Evolutionary conservation across 1,140 invertebrate species (phyloP), one percentile per base, ranked within the genome.

Genomic region (Macrosteles quadrilineatus): DNA sequence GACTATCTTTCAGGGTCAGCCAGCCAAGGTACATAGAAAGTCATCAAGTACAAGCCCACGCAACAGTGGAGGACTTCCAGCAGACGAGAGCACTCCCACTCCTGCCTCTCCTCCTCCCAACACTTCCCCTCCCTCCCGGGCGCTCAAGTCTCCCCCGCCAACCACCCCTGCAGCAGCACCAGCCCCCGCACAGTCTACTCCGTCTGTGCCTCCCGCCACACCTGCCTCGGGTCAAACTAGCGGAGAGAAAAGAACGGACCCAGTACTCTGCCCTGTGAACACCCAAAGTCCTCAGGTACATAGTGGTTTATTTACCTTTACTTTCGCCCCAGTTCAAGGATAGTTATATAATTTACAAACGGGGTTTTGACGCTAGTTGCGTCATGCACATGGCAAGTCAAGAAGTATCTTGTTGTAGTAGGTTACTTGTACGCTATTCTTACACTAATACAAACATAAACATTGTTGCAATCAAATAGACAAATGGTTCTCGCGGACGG

Each of bases 201-300:
- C 50, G 14, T 45, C 81, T 17, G 78, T 80, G 70, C 78, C 78
- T 1, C 76, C 79, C 1, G 77, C 80, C 0, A 80, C 81, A 14
- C 77, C 84, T 3, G 82, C 83, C 0, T 79, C 82, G 0, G 78
- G 82, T 17, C 81, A 81, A 0, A 78, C 82, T 0, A 74, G 77
- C 19, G 75, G 79, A 2, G 64, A 67, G 53, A 71, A 71, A n/a
- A 23, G 29, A 45, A 77, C 80, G 0, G 74, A 79, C 0, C 76
- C 79, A 14, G 36, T 71, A 11, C 40, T 71, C 25, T 59, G 50
- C 27, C 70, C 70, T 6, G 70, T 71, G n/a, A 71, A 71, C 23
- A 45, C 64, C 12, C 70, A 67, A 23, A 12, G 63, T 12, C 21
- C 65, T 17, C 70, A 71, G 65, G 70, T 71, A 59, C 47, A 21